These are phyloP conservation scores for Nemotelus pantherinus DNA, from an alignment of 2,888 invertebrate species.

Conservation along the genomic window DNA sequence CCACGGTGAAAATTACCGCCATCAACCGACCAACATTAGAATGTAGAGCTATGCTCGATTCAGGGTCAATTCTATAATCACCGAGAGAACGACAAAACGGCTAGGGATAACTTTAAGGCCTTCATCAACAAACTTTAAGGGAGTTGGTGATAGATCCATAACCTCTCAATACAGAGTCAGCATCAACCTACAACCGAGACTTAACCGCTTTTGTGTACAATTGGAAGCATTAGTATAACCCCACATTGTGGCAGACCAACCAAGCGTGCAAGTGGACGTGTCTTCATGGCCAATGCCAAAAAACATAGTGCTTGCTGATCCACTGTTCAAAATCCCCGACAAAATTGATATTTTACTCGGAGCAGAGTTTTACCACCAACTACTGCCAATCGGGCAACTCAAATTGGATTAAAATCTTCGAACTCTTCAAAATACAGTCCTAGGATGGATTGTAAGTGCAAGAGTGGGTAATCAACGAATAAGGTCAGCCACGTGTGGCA, in stretches of 20 bases:
- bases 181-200: not conserved
- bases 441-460: not conserved
- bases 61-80: too few species aligned
- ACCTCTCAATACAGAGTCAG: not conserved
- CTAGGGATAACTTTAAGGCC: too few species aligned
- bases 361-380: conserved; percentile 19
- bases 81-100: too few species aligned
- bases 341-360: conserved; percentile 44
- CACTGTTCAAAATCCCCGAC: conserved; percentile 25
- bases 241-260: not conserved
- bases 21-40: too few species aligned
- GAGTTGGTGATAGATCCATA: too few species aligned
- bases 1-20: too few species aligned
- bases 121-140: too few species aligned
- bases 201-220: not conserved
- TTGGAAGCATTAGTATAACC: not conserved
- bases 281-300: not conserved
- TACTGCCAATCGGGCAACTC: not conserved
- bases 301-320: conserved; percentile 38
- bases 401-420: not conserved
- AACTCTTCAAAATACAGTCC: conserved; percentile 1
- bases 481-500: too few species aligned
- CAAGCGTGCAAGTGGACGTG: too few species aligned
- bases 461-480: not conserved
- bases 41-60: too few species aligned